Evolutionary conservation across 2,888 invertebrate genomes (phyloP).

Genomic region (Campopleginae sp.): DNA sequence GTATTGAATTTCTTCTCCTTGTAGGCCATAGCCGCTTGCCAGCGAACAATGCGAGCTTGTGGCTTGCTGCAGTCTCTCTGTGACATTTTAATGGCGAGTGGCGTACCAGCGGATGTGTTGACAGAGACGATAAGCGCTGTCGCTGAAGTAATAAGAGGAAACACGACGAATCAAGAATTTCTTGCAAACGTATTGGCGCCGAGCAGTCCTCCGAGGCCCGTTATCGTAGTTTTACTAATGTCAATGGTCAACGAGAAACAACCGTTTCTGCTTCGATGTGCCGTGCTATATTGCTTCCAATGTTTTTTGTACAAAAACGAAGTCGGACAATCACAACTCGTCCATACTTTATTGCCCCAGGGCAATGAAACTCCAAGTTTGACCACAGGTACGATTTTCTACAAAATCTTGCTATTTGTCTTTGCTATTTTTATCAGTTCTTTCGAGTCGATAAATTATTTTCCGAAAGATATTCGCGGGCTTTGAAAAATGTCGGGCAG

Average conservation of each 20-base stretch:
- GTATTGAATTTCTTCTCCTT: constrained; percentile 62
- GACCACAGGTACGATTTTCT: constrained; percentile 85
- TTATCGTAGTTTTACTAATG: constrained; percentile 97
- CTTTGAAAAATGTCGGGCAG: background rate
- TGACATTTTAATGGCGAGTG: constrained; percentile 96
- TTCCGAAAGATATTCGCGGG: background rate
- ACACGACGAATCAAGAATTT: constrained; percentile 95
- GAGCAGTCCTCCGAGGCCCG: constrained; percentile 96
- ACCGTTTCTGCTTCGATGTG: constrained; percentile 94
- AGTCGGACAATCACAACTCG: constrained; percentile 93
- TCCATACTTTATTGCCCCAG: constrained; percentile 96
- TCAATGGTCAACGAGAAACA: constrained; percentile 99
- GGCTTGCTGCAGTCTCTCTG: constrained; percentile 93
- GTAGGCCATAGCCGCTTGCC: constrained; percentile 87
- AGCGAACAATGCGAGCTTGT: constrained; percentile 94
- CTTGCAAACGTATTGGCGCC: constrained; percentile 96
- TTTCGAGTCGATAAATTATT: too few relatives aligned
- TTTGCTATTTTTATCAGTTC: background rate
- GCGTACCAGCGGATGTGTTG: constrained; percentile 97
- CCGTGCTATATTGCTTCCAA: constrained; percentile 98
- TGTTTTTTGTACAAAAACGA: constrained; percentile 98
- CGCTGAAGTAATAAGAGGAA: constrained; percentile 96
- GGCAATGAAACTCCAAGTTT: constrained; percentile 90
- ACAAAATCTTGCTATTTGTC: background rate
- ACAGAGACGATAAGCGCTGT: constrained; percentile 98